Conservation (phyloP, 2,113 vertebrate species). For the Pithys albifrons region DNA sequence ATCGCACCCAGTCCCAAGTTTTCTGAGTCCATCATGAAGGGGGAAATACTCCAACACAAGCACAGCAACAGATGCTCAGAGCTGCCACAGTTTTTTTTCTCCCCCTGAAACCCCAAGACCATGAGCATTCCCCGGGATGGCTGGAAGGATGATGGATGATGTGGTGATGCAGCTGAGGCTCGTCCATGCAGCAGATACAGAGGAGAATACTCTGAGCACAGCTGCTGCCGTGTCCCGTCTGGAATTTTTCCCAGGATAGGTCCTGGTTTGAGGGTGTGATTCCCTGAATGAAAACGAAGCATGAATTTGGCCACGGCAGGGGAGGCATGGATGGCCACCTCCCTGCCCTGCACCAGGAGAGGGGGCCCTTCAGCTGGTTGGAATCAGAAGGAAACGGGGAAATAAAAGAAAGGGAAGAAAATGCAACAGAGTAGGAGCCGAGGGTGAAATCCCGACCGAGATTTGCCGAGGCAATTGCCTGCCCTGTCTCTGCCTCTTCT, state of each 20-base stretch:
- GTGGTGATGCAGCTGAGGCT: neutral
- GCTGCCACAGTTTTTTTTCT: fast-evolving
- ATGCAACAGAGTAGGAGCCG: neutral
- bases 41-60: neutral
- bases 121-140: fast-evolving
- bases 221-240: fast-evolving
- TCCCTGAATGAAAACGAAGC: neutral
- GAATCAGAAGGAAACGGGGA: neutral
- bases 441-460: neutral
- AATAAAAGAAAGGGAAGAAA: fast-evolving
- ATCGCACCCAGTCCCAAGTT: fast-evolving
- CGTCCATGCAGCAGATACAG: fast-evolving
- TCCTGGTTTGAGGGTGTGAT: neutral
- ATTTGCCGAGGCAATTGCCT: fast-evolving
- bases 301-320: neutral
- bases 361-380: neutral
- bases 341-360: neutral
- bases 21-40: neutral
- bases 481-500: neutral
- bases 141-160: neutral
- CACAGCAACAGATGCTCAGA: neutral
- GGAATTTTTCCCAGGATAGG: neutral
- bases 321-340: fast-evolving
- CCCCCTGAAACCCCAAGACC: neutral
- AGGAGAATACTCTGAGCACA: neutral